A percentile compares a stretch with the other conserved stretches of the same genome.
phyloP scores from a whole-genome alignment of 2,888 invertebrate species.

The Eupithecia tripunctaria region DNA sequence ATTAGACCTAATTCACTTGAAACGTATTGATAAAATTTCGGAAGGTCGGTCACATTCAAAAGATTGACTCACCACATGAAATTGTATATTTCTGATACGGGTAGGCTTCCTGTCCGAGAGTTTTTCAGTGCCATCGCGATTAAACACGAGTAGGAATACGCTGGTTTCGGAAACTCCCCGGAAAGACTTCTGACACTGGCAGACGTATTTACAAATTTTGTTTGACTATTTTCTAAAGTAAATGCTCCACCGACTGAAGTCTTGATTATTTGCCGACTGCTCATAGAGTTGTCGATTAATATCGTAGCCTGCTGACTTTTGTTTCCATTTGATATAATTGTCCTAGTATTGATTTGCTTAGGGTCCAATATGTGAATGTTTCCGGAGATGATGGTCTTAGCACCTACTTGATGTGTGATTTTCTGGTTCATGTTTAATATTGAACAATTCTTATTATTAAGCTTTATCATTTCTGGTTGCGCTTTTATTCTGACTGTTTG shows the following conservation, averaged over 20 bases:
- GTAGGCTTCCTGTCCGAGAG: constrained; percentile 95
- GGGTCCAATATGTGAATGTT: constrained; percentile 83
- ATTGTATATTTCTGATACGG: constrained; percentile 99
- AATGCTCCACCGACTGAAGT: constrained; percentile 74
- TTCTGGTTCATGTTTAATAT: constrained; percentile 79
- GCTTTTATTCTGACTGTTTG: constrained; percentile 77
- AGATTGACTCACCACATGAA: constrained; percentile 96
- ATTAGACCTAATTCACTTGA: constrained; percentile 17
- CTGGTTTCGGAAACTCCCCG: constrained; percentile 95
- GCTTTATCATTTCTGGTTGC: constrained; percentile 76
- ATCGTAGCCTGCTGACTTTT: constrained; percentile 81
- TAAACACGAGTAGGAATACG: constrained; percentile 98
- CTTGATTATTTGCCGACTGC: constrained; percentile 80
- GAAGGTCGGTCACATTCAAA: constrained; percentile 26
- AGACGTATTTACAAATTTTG: constrained; percentile 70
- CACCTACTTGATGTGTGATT: constrained; percentile 73
- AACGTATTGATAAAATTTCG: constrained; percentile 44
- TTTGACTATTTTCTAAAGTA: constrained; percentile 72
- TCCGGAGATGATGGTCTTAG: constrained; percentile 82
- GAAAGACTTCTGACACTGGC: constrained; percentile 70
- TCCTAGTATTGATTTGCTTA: constrained; percentile 74
- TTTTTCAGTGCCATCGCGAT: constrained; percentile 99
- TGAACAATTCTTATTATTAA: constrained; percentile 78
- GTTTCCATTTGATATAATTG: constrained; percentile 78
- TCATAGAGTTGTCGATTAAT: constrained; percentile 79